phyloP scores from a whole-genome alignment of 2,113 vertebrate genomes.

The Daboia siamensis region DNA sequence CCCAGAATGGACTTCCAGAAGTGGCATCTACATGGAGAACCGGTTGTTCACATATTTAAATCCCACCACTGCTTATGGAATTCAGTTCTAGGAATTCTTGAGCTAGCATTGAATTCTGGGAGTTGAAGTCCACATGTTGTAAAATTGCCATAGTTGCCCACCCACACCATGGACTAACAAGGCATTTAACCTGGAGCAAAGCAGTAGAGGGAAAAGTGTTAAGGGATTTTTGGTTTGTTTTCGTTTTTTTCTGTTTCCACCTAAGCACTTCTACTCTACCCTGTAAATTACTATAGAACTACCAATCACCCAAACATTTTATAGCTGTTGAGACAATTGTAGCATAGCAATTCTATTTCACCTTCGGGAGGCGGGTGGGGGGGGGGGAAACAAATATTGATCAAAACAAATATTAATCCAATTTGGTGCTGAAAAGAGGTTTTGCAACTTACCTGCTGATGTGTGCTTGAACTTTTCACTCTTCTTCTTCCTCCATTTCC shows the following conservation, averaged over 20 bases:
- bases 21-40: too few species aligned
- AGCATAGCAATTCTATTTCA: background rate
- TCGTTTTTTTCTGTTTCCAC: background rate
- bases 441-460: slow-evolving; percentile 79
- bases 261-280: background rate
- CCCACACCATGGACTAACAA: background rate
- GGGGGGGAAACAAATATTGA: background rate
- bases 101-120: background rate
- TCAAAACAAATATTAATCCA: slow-evolving; percentile 12
- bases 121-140: background rate
- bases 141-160: background rate
- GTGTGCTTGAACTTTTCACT: slow-evolving; percentile 98
- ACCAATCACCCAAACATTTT: background rate
- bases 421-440: accelerated
- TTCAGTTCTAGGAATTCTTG: background rate
- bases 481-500: slow-evolving; percentile 99
- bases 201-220: background rate
- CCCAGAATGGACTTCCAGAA: too few species aligned
- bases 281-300: background rate
- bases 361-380: background rate
- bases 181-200: background rate
- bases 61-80: background rate
- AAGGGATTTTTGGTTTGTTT: background rate
- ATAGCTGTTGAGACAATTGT: background rate
- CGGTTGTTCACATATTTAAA: too few species aligned